Evolutionary conservation across 2,888 invertebrate genomes (phyloP), one percentile per base, ranked within the genome.

Genomic region (Eremobia ochroleuca): DNA sequence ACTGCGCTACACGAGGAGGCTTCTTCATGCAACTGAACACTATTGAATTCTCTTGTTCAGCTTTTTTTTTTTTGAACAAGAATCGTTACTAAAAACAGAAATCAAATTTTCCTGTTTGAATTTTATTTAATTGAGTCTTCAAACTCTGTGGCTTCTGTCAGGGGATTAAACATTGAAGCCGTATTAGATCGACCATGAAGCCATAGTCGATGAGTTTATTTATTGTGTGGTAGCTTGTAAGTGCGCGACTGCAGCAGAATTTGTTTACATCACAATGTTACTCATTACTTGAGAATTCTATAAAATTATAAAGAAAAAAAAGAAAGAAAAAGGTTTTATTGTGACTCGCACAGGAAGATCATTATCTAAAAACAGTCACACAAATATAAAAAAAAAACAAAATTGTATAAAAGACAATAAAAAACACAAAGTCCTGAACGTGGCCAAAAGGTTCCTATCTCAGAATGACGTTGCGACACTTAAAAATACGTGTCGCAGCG

Each of bases 81-180:
- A 61, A 74, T 71, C 75, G 40, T 75, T 31, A 72, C 61, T 74
- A 66, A 65, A 59, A 65, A 73, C 75, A 62, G 69, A 66, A 73
- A 85, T 85, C 67, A 76, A 81, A 79, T 85, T 82, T 85, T 79
- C 70, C 77, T 73, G 82, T 83, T 82, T 66, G 59, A 76, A 79
- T 81, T 75, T 55, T 49, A 58, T 81, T 75, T 55, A 43, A 58
- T 62, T 65, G 62, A 31, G 34, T 31, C 66, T 79, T 81, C 34
- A 71, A 76, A 81, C 61, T 34, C 28, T 37, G 34, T 55, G 25
- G 18, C n/a, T 55, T 18, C 40, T 69, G 34, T 52, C 49, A 66
- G 13, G 2, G n/a, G 61, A 68, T 77, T 73, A 34, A 34, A 65
- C 6, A 31, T 25, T 49, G 68, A 83, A 83, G 64, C 65, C 78